phyloP scores from a whole-genome alignment of 2,113 vertebrate genomes.

The Anarhynchus alexandrinus region DNA sequence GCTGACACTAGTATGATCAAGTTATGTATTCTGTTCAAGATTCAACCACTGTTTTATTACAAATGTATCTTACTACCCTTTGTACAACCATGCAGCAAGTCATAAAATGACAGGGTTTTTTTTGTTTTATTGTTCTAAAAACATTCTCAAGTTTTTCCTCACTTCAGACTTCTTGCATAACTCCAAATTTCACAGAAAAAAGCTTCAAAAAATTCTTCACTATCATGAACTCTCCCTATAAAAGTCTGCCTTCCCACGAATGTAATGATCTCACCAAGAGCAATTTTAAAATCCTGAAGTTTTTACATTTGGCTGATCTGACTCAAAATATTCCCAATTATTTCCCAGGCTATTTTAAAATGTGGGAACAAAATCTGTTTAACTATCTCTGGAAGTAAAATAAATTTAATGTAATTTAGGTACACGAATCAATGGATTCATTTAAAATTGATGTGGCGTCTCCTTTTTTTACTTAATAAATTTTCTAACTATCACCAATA shows the following conservation, averaged over 20 bases:
- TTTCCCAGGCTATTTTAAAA: constrained; percentile 13
- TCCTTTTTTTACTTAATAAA: constrained; percentile 1
- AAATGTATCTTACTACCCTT: neutral
- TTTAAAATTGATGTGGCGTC: neutral
- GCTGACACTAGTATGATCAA: neutral
- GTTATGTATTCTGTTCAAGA: neutral
- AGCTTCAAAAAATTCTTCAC: neutral
- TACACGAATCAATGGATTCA: neutral
- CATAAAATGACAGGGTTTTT: neutral
- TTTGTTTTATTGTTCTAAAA: neutral
- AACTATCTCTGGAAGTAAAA: constrained; percentile 5
- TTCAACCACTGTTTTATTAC: neutral
- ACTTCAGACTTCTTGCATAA: neutral
- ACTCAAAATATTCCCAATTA: constrained; percentile 12
- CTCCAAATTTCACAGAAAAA: neutral
- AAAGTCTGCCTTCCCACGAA: neutral
- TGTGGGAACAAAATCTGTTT: neutral
- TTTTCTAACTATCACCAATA: neutral
- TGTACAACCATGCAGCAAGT: neutral
- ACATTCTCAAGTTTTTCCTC: neutral
- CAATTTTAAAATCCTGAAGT: constrained; percentile 9
- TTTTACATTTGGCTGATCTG: neutral
- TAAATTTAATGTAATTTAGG: neutral
- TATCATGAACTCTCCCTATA: neutral
- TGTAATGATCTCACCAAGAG: neutral